phyloP scores from a whole-genome alignment of 2,797 vertebrate species.

The Gallinago stenura region DNA sequence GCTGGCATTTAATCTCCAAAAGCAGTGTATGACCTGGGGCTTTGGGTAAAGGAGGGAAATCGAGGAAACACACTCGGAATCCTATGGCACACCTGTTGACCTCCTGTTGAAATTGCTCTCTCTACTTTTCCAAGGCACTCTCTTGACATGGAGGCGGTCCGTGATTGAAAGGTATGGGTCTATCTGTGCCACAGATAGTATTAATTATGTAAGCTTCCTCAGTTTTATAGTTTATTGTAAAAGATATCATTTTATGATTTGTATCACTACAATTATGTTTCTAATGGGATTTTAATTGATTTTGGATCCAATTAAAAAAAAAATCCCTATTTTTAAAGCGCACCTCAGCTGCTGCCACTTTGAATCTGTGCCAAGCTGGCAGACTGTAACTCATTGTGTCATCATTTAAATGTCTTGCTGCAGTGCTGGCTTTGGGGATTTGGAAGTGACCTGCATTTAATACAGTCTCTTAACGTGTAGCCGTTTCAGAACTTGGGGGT shows the following conservation, averaged over 20 bases:
- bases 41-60: background rate
- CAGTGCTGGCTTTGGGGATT: constrained; percentile 49
- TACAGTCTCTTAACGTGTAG: constrained; percentile 19
- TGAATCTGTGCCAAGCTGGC: constrained; percentile 60
- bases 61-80: background rate
- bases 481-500: constrained; percentile 19
- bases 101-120: background rate
- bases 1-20: background rate
- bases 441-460: constrained; percentile 58
- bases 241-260: constrained; percentile 78
- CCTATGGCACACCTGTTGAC: background rate
- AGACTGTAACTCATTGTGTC: constrained; percentile 58
- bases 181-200: background rate
- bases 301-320: constrained; percentile 76
- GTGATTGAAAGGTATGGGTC: background rate
- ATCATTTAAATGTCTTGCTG: constrained; percentile 54
- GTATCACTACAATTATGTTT: constrained; percentile 77
- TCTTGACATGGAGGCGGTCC: background rate
- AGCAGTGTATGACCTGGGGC: background rate
- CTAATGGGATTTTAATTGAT: constrained; percentile 82
- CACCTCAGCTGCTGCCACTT: constrained; percentile 68
- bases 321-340: constrained; percentile 74
- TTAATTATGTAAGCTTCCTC: constrained; percentile 69
- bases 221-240: constrained; percentile 76
- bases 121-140: background rate